Base-by-base conservation (phyloP, 2,797 vertebrate genomes). In the Graptemys geographica region DNA sequence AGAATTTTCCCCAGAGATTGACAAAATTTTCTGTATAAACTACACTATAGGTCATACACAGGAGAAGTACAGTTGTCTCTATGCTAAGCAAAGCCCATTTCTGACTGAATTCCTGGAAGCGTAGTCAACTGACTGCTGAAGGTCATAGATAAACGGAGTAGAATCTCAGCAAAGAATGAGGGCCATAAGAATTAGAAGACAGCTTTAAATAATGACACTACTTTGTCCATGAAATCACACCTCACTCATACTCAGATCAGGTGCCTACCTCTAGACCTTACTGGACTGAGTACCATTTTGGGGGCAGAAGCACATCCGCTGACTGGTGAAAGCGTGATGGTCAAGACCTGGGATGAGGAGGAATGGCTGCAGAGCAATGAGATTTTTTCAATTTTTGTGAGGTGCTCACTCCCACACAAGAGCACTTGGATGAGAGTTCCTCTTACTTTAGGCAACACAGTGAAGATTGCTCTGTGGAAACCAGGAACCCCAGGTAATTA, bases 151-250 rank as follows among this genome's bases (percentile, higher is more conserved):
- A 57, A 88, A 87, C 93, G 87, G 92, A 93, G 96, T 52, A 93
- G 79, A 87, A 91, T 95, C 96, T 96, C 96, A 97, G 94, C 93
- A 97, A 76, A 96, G 96, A 95, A 92, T 27, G 94, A 88, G 94
- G 94, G 7, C n/a, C 33, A 31, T 16, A 49, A 8, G 27, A 47
- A 78, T 28, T 31, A 7, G 44, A 16, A 31, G 74, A 49, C 12
- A 4, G 41, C 74, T 49, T 27, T 78, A 78, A 37, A 47, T 78
- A 28, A 49, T 31, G 25, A 31, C 25, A 28, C 27, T 31, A 12
- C 44, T 78, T 78, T 49, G 44, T 78, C 49, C 44, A 78, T 16
- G 27, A 78, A 44, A 78, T 15, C 19, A 37, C 19, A 25, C 18
- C 37, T 74, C n/a, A 41, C 69, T 27, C 19, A 74, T 44, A 21